A percentile compares a stretch with the other conserved stretches of the same genome.
Conservation (phyloP, 92 coral and sea anemone species). For the Desmophyllum pertusum region DNA sequence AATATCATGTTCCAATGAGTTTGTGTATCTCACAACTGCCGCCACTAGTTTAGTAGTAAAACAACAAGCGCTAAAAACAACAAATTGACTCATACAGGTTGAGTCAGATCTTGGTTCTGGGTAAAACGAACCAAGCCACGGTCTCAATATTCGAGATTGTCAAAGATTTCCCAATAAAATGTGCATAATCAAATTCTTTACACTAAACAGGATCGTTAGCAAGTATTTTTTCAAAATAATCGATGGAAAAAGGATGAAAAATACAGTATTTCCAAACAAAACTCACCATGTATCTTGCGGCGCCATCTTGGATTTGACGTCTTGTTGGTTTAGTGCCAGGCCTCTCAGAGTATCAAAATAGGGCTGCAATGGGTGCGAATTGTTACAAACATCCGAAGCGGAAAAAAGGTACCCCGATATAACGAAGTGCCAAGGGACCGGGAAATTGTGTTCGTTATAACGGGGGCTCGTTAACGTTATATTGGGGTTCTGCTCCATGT, state of each 20-base stretch:
- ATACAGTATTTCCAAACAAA: not conserved
- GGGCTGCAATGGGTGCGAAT: not conserved
- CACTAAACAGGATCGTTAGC: not conserved
- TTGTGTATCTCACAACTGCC: not conserved
- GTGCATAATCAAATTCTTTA: not conserved
- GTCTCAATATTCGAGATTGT: not conserved
- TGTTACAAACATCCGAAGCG: not conserved
- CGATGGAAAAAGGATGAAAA: not conserved
- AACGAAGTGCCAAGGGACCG: too few species aligned
- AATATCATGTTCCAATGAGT: not conserved
- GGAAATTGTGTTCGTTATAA: too few species aligned
- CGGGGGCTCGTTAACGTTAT: too few species aligned
- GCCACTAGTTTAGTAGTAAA: not conserved
- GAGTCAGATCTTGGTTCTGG: not conserved
- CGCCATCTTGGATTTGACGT: slow-evolving; percentile 62
- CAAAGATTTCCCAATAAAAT: slow-evolving; percentile 5
- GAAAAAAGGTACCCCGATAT: too few species aligned
- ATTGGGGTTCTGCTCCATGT: too few species aligned
- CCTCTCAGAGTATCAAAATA: not conserved
- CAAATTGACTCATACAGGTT: not conserved
- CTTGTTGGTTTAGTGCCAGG: not conserved
- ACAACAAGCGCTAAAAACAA: not conserved
- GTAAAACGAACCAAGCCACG: not conserved
- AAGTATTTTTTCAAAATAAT: not conserved
- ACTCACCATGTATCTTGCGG: slow-evolving; percentile 59